A percentile compares a stretch with the other conserved stretches of the same genome.
Conservation (phyloP, 1,140 invertebrate species). For the Proales similis region DNA sequence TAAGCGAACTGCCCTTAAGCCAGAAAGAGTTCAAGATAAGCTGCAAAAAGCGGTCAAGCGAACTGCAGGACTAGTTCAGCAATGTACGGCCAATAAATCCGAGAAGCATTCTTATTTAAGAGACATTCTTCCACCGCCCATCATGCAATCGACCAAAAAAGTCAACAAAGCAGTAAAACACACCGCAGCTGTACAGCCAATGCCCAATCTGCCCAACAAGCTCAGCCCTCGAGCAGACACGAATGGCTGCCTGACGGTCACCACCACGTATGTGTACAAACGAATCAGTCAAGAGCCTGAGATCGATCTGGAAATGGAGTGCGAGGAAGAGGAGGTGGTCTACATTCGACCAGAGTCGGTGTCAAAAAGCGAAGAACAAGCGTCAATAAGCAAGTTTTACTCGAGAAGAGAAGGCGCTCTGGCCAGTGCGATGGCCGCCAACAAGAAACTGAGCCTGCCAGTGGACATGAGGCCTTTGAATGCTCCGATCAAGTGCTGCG, state of each 20-base stretch:
- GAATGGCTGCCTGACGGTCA: conserved; percentile 18
- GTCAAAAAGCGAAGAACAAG: neutral
- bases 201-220: neutral
- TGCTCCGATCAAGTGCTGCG: conserved; percentile 18
- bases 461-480: conserved; percentile 20
- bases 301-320: conserved; percentile 26
- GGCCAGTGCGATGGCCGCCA: neutral
- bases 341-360: neutral
- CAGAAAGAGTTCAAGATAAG: neutral
- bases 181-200: conserved; percentile 10
- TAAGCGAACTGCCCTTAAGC: conserved; percentile 22
- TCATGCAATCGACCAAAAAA: conserved; percentile 31
- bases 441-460: conserved; percentile 5
- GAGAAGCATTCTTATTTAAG: conserved; percentile 1
- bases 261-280: conserved; percentile 34
- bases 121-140: conserved; percentile 27
- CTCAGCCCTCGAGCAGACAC: neutral
- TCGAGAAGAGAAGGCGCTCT: conserved; percentile 27
- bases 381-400: conserved; percentile 2
- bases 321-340: conserved; percentile 30
- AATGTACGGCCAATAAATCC: too few species aligned
- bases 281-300: conserved; percentile 16
- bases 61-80: neutral
- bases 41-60: conserved; percentile 35
- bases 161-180: conserved; percentile 31